A percentile compares a stretch with the other conserved stretches of the same genome.
Evolutionary conservation across 2,113 vertebrate genomes (phyloP).

Genomic region (Mobula birostris): DNA sequence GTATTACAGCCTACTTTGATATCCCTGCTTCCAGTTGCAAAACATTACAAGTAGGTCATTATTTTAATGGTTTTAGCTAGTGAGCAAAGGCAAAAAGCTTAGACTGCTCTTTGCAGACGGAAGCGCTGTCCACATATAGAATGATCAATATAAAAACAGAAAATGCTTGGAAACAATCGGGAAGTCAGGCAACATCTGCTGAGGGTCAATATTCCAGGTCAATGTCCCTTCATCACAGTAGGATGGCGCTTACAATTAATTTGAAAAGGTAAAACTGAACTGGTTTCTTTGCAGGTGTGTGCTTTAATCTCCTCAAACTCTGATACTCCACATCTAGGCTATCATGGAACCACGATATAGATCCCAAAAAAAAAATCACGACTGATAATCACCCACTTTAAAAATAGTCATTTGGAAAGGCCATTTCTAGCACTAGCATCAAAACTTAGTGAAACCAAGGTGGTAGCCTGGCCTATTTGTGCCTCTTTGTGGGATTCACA

Average conservation of each 20-base stretch:
- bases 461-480: not conserved
- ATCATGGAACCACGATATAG: not conserved
- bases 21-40: not conserved
- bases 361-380: not conserved
- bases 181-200: no score
- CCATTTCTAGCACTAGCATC: not conserved
- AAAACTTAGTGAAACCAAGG: not conserved
- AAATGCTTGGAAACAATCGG: no score
- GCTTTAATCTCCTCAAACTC: not conserved
- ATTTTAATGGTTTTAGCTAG: not conserved
- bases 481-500: not conserved
- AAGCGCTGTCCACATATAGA: not conserved
- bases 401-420: not conserved
- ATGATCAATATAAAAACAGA: no score
- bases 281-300: not conserved
- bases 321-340: not conserved
- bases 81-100: not conserved
- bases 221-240: not conserved
- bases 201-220: no score
- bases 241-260: not conserved
- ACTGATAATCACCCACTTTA: not conserved
- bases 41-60: not conserved
- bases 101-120: not conserved
- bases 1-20: not conserved
- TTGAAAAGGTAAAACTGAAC: not conserved